A percentile compares a stretch with the other conserved stretches of the same genome.
Conservation (phyloP, 1,140 invertebrate species). For the Formica selysi region DNA sequence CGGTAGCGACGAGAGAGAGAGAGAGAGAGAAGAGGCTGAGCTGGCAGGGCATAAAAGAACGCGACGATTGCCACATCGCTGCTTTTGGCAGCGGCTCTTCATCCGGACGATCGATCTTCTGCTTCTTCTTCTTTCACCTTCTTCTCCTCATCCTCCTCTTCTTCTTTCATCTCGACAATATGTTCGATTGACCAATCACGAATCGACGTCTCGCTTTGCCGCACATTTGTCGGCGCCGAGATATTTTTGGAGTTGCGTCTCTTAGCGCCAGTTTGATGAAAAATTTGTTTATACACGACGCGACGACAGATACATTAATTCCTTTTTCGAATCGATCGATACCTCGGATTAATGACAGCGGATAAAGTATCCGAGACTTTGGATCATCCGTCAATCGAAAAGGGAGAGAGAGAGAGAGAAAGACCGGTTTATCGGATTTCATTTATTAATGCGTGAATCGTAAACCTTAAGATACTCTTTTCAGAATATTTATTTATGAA, state of each 20-base stretch:
- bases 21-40: constrained; percentile 60
- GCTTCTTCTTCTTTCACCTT: constrained; percentile 5
- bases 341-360: too few species aligned
- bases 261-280: not conserved
- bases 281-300: not conserved
- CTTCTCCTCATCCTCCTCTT: not conserved
- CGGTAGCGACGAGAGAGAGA: constrained; percentile 73
- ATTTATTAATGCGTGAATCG: not conserved
- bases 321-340: too few species aligned
- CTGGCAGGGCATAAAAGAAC: constrained; percentile 78
- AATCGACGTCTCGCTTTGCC: not conserved
- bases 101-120: constrained; percentile 33
- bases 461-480: not conserved
- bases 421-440: not conserved
- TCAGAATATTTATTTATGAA: not conserved
- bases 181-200: constrained; percentile 60
- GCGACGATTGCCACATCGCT: constrained; percentile 80
- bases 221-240: not conserved
- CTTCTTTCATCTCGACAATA: constrained; percentile 20
- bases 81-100: constrained; percentile 78
- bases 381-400: not conserved
- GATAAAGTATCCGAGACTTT: not conserved
- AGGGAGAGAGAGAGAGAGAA: not conserved
- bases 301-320: not conserved
- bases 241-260: constrained; percentile 53